Evolutionary conservation across 2,888 invertebrate species (phyloP), one percentile per base, ranked within the genome.

Genomic region (Stomorhina lunata): DNA sequence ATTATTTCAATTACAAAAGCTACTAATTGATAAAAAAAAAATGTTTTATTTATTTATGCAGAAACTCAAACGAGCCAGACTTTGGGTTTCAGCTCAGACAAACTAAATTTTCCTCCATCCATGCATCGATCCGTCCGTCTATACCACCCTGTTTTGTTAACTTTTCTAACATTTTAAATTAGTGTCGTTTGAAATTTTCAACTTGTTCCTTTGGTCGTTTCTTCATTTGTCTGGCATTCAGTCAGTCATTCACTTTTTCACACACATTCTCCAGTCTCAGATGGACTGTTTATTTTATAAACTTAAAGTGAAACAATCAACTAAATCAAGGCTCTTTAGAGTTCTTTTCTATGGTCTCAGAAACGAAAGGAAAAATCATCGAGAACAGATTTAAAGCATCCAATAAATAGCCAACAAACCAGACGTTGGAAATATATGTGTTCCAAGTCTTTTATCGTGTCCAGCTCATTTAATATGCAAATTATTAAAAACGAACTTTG

Each of bases 401-500:
- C 22, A 40, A 37, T n/a, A 66, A n/a, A 22, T n/a, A 22, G 25
- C 4, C 5, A 12, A 17, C 12, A 17, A 48, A 50, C 12, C 29
- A 53, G 48, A 65, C 34, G 43, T n/a, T 27, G 50, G 10, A 37
- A 57, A 79, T 63, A 40, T 55, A 59, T n/a, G n/a, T n/a, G n/a
- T 81, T 63, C 17, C 40, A 32, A 69, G 65, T 73, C 73, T n/a
- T n/a, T 72, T 15, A 2, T 72, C 78, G 68, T 81, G 81, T 81
- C 73, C 81, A 81, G 73, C 81, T 81, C 79, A 82, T 82, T 79
- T 82, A 82, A 82, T 82, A 82, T 82, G 82, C 69, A 82, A 82
- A 79, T 82, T 82, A 82, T 79, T 78, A 78, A 65, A 59, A 72
- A 50, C 57, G 72, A 65, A 81, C 32, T 69, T 68, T 9, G 73